Percentiles rank a stretch among this genome's conserved stretches.
These are phyloP conservation scores for Clunio marinus DNA, from an alignment of 2,888 invertebrate species.

Conservation along the genomic window DNA sequence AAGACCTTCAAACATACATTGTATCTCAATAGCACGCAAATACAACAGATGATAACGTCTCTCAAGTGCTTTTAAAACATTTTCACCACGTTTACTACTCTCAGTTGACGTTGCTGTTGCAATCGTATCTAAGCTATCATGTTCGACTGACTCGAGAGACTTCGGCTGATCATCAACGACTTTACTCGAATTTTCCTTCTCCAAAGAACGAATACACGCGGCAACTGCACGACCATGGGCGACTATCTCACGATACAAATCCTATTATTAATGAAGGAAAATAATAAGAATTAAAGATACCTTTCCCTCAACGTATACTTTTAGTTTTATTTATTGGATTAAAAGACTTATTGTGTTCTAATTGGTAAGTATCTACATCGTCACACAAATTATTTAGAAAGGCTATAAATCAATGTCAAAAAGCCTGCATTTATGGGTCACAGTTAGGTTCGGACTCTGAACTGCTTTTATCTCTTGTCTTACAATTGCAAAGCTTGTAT, in stretches of 20 bases:
- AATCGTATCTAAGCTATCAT: slow-evolving; percentile 33
- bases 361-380: slow-evolving; percentile 3
- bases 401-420: slow-evolving; percentile 22
- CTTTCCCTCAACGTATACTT: neutral
- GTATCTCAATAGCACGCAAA: slow-evolving; percentile 86
- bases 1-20: slow-evolving; percentile 82
- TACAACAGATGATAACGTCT: slow-evolving; percentile 86
- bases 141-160: slow-evolving; percentile 44
- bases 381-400: slow-evolving; percentile 16
- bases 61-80: slow-evolving; percentile 61
- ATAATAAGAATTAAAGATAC: slow-evolving; percentile 40
- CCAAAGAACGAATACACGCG: slow-evolving; percentile 68
- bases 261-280: slow-evolving; percentile 57
- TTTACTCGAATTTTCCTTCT: slow-evolving; percentile 47
- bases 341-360: slow-evolving; percentile 14
- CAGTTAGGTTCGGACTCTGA: too few species aligned
- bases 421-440: slow-evolving; percentile 14
- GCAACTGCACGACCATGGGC: slow-evolving; percentile 83
- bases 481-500: too few species aligned
- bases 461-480: neutral
- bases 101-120: slow-evolving; percentile 44
- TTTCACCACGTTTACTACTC: slow-evolving; percentile 49
- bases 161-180: slow-evolving; percentile 41
- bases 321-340: slow-evolving; percentile 1
- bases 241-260: slow-evolving; percentile 88